Conservation (phyloP, 2,888 invertebrate species). For the Plemyria rubiginata region DNA sequence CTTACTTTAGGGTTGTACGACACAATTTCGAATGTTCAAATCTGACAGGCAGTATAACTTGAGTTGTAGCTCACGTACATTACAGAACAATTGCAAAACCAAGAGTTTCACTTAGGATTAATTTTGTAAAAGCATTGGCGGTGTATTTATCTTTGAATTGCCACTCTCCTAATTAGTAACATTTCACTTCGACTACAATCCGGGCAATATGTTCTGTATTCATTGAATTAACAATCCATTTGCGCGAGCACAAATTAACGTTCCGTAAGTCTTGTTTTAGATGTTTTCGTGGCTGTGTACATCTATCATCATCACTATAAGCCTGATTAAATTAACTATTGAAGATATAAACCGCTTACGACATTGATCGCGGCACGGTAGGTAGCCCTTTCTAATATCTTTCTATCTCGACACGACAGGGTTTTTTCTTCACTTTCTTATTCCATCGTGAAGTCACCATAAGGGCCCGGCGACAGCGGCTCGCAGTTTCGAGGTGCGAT, state of each 20-base stretch:
- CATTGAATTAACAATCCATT: slow-evolving; percentile 30
- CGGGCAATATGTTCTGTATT: slow-evolving; percentile 23
- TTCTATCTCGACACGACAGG: too few relatives aligned
- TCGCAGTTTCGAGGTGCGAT: too few relatives aligned
- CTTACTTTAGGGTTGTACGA: too few relatives aligned
- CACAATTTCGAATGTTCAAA: not conserved
- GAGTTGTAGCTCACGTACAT: not conserved
- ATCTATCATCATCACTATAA: not conserved
- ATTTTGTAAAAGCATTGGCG: slow-evolving; percentile 25
- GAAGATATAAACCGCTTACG: too few relatives aligned
- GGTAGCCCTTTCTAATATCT: too few relatives aligned
- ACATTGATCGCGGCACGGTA: too few relatives aligned
- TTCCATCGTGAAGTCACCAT: too few relatives aligned
- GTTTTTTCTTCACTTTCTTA: too few relatives aligned
- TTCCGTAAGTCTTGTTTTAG: slow-evolving; percentile 14
- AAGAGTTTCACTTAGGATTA: slow-evolving; percentile 17
- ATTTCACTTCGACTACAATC: slow-evolving; percentile 25
- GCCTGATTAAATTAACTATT: too few relatives aligned
- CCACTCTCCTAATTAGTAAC: slow-evolving; percentile 29
- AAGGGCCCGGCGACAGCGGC: too few relatives aligned
- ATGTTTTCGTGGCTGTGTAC: slow-evolving; percentile 4
- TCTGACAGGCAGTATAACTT: slow-evolving; percentile 2
- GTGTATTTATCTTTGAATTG: slow-evolving; percentile 27
- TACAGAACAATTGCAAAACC: slow-evolving; percentile 9
- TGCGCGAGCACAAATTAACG: slow-evolving; percentile 21